Base-by-base conservation (phyloP, 2,888 invertebrate genomes). In the Leucozona laternaria region DNA sequence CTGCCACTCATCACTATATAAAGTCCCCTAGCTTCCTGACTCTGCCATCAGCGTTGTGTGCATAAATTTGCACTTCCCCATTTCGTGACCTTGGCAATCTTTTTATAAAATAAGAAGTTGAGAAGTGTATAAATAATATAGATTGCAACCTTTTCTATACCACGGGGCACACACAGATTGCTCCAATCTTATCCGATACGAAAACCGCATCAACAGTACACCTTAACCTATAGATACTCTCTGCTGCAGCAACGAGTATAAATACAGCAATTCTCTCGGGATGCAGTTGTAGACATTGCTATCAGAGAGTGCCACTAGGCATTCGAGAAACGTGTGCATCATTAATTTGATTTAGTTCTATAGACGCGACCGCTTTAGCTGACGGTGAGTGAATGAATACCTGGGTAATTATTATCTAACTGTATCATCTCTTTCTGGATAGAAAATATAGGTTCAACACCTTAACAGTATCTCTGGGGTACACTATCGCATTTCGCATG, bases 391-490 rank as follows among this genome's bases (percentile, higher is more conserved):
- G 72, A 31, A n/a, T n/a, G 60, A 75, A 58, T 83, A 75, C 68
- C 40, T 55, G 37, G 72, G 57, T 75, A 79, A 83, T 83, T 75
- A 62, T 58, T 37, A 83, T 79, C 83, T 83, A 83, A 79, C 83
- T 75, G 73, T 79, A 79, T 64, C 79, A 83, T 79, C 79, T 78
- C 13, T 55, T 22, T 48, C 34, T 58, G 20, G 20, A 34, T n/a
- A 25, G 8, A 57, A 57, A 17, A 57, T 62, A n/a, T 43, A 28
- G 4, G 43, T 43, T 43, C 43, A 40, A 43, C 60, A 62, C 40
- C 40, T 40, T 43, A 43, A 60, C 60, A 22, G 62, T 43, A 62
- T 25, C 37, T 60, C 48, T 48, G 11, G 48, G 20, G 48, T 45
- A 45, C 10, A 17, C 20, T n/a, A n/a, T n/a, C 13, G 4, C 3